Conservation (phyloP, 92 coral and sea anemone species). For the Palythoa grandis region DNA sequence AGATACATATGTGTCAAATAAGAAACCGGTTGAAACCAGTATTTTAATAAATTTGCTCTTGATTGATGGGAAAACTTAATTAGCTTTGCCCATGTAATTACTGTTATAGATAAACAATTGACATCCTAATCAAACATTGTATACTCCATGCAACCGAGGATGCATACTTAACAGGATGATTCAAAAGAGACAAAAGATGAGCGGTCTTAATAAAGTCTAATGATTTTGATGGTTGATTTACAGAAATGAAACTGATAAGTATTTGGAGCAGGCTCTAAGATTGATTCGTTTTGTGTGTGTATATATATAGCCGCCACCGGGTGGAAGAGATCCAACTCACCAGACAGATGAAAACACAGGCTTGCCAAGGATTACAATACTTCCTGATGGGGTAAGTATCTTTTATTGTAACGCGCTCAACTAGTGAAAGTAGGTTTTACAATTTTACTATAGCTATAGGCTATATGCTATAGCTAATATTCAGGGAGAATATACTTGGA, state of each 20-base stretch:
- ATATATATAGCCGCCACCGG: constrained; percentile 2
- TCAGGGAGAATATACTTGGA: no score
- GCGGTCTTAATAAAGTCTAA: background rate
- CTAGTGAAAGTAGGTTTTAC: background rate
- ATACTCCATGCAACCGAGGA: background rate
- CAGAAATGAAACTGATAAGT: background rate
- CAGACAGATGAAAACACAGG: constrained; percentile 20
- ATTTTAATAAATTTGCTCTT: background rate
- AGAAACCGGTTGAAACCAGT: background rate
- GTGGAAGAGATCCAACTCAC: constrained; percentile 33
- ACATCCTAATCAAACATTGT: background rate
- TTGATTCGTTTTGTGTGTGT: background rate
- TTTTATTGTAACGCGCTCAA: background rate
- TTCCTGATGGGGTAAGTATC: constrained; percentile 45
- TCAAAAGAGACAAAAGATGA: background rate
- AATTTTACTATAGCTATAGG: background rate
- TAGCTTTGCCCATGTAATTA: constrained; percentile 16
- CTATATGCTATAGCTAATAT: background rate
- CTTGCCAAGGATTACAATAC: constrained; percentile 25
- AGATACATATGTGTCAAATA: background rate
- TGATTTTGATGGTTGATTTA: background rate
- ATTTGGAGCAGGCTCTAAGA: background rate
- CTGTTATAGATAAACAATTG: background rate
- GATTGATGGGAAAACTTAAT: constrained; percentile 19
- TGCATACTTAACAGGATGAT: background rate